Percentiles rank a stretch among this genome's conserved stretches.
Evolutionary conservation across 1,140 invertebrate species (phyloP).

Genomic region (Aphaenogaster rudis): DNA sequence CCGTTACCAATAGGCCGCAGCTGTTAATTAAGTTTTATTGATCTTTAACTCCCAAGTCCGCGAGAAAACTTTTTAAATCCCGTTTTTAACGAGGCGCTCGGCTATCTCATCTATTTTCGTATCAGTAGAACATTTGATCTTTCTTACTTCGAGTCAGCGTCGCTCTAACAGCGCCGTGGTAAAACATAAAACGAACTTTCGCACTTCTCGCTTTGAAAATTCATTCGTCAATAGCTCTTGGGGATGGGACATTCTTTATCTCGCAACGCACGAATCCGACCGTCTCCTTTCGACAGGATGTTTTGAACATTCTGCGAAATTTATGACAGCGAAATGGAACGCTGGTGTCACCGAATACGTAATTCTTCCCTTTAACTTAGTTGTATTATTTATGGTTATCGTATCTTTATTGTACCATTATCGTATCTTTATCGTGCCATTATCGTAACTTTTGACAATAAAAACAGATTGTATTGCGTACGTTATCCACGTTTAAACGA

Average conservation of each 20-base stretch:
- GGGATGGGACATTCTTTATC: neutral
- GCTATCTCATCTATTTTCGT: slow-evolving; percentile 54
- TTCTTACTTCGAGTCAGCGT: slow-evolving; percentile 55
- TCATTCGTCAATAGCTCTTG: slow-evolving; percentile 55
- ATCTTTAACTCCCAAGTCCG: slow-evolving; percentile 34
- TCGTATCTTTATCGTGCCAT: neutral
- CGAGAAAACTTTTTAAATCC: slow-evolving; percentile 40
- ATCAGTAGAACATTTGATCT: slow-evolving; percentile 48
- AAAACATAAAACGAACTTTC: slow-evolving; percentile 55
- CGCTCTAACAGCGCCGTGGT: slow-evolving; percentile 24
- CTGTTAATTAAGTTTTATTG: slow-evolving; percentile 65
- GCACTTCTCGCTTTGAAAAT: slow-evolving; percentile 52
- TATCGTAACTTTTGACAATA: neutral
- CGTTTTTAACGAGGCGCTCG: slow-evolving; percentile 36
- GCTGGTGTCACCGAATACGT: neutral
- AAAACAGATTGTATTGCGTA: neutral
- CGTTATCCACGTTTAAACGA: neutral
- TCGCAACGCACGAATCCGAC: slow-evolving; percentile 13
- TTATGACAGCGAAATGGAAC: slow-evolving; percentile 30
- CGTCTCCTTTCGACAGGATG: slow-evolving; percentile 16
- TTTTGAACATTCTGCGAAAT: slow-evolving; percentile 51
- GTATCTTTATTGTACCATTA: neutral
- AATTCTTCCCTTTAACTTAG: neutral
- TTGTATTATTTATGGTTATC: neutral
- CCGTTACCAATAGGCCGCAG: slow-evolving; percentile 3